Conservation (phyloP, 2,888 invertebrate genomes). For the Furcula furcula region DNA sequence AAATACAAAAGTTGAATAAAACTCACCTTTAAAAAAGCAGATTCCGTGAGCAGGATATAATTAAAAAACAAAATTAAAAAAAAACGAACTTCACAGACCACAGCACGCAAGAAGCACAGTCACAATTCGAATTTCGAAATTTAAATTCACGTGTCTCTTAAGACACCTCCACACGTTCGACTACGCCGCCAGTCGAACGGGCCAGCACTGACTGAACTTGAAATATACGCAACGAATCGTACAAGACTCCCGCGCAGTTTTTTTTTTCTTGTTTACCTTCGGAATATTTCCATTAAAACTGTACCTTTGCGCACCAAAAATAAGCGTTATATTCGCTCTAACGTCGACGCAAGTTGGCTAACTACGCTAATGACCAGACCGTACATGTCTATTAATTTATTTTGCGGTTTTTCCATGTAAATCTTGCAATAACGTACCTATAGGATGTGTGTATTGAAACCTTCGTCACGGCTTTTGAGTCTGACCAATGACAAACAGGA, state of each 20-base stretch:
- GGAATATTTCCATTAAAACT: constrained; percentile 12
- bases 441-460: constrained; percentile 5
- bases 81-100: constrained; percentile 38
- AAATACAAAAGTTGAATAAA: too few relatives aligned
- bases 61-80: constrained; percentile 18
- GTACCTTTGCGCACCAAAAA: not conserved
- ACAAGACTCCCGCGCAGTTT: constrained; percentile 49
- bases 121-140: constrained; percentile 35
- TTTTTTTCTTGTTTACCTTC: constrained; percentile 53
- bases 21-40: constrained; percentile 4
- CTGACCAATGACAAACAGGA: not conserved
- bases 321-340: constrained; percentile 17
- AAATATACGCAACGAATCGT: constrained; percentile 30
- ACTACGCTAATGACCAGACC: constrained; percentile 8
- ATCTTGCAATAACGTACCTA: constrained; percentile 8
- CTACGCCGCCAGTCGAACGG: constrained; percentile 37
- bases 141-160: constrained; percentile 21
- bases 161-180: constrained; percentile 36
- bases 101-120: constrained; percentile 26
- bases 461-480: constrained; percentile 2
- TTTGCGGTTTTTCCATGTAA: constrained; percentile 36
- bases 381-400: constrained; percentile 29
- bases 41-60: constrained; percentile 15
- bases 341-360: constrained; percentile 1
- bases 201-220: constrained; percentile 76